Evolutionary conservation across 1,140 invertebrate genomes (phyloP).

Genomic region (Tetramorium alpestre): DNA sequence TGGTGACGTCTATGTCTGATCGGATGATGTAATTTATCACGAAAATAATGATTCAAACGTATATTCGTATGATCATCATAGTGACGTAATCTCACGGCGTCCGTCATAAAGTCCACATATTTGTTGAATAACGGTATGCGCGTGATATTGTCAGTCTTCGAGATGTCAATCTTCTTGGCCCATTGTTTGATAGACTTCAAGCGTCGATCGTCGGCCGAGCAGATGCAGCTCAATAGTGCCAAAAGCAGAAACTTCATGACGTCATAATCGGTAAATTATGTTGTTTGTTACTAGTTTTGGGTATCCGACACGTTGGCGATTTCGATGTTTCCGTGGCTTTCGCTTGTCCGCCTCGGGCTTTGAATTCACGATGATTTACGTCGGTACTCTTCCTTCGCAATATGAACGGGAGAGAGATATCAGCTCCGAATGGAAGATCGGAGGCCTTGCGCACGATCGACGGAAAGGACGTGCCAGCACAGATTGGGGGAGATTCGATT

Average conservation of each 20-base stretch:
- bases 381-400: slow-evolving; percentile 38
- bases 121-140: neutral
- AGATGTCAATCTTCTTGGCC: neutral
- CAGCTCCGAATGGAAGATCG: slow-evolving; percentile 17
- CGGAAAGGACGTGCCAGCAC: neutral
- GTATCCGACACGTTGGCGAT: slow-evolving; percentile 5
- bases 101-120: neutral
- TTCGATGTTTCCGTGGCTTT: neutral
- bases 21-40: slow-evolving; percentile 71
- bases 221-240: slow-evolving; percentile 68
- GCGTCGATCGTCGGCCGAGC: slow-evolving; percentile 69
- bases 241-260: slow-evolving; percentile 78
- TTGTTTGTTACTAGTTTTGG: slow-evolving; percentile 13
- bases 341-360: slow-evolving; percentile 33
- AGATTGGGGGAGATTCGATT: slow-evolving; percentile 8
- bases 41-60: neutral
- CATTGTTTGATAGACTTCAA: slow-evolving; percentile 30
- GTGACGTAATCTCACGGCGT: neutral
- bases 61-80: neutral
- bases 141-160: slow-evolving; percentile 13
- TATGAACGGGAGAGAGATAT: slow-evolving; percentile 23
- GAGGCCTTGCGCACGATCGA: slow-evolving; percentile 40
- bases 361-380: slow-evolving; percentile 58
- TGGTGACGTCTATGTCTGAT: slow-evolving; percentile 73
- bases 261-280: slow-evolving; percentile 71